These are phyloP conservation scores for Oedothorax gibbosus DNA, from an alignment of 1,140 invertebrate genomes.

Conservation along the genomic window DNA sequence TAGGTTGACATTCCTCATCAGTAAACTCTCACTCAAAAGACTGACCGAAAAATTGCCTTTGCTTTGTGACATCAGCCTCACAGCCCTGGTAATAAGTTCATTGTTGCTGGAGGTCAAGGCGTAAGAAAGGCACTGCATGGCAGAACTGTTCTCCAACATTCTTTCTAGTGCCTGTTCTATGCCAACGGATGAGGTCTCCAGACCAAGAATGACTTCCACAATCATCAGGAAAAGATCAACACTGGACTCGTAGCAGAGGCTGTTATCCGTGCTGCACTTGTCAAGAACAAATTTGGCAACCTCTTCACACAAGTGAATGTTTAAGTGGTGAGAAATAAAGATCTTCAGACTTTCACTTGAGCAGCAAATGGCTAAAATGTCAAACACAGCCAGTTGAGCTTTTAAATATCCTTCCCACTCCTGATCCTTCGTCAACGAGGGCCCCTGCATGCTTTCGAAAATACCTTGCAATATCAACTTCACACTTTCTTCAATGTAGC, in stretches of 20 bases:
- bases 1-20: not conserved
- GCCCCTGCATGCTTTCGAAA: conserved; percentile 2
- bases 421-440: not conserved
- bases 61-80: conserved; percentile 15
- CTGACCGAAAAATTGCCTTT: conserved; percentile 6
- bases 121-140: conserved; percentile 5
- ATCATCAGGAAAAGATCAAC: conserved; percentile 38
- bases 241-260: not conserved
- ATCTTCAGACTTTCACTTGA: conserved; percentile 11
- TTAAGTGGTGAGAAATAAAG: conserved; percentile 20
- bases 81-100: conserved; percentile 19
- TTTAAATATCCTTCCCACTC: conserved; percentile 6
- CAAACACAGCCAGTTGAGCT: conserved; percentile 9
- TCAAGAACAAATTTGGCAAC: conserved; percentile 13
- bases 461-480: conserved; percentile 16
- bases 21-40: conserved; percentile 36
- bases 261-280: not conserved
- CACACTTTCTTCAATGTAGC: not conserved
- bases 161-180: conserved; percentile 1
- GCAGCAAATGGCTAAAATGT: conserved; percentile 9
- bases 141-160: conserved; percentile 1
- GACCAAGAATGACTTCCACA: conserved; percentile 8
- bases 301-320: conserved; percentile 5
- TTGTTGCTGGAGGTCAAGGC: conserved; percentile 26
- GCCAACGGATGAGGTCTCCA: not conserved